Conservation (phyloP, 2,113 vertebrate genomes). For the Centropus bengalensis region DNA sequence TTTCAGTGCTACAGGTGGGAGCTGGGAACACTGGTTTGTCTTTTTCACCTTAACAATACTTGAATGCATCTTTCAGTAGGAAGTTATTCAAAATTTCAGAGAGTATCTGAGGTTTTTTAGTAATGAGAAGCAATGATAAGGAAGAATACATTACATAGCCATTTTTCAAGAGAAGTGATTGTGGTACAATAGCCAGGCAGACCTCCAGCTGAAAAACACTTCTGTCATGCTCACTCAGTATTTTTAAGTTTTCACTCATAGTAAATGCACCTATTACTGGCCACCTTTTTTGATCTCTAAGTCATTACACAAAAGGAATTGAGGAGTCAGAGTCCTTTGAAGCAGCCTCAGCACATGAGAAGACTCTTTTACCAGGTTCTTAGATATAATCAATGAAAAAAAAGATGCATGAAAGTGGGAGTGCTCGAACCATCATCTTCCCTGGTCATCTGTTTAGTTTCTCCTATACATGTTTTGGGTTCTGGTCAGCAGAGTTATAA, state of each 20-base stretch:
- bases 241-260: neutral
- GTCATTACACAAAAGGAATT: neutral
- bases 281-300: neutral
- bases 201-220: neutral
- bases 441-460: neutral
- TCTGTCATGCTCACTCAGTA: neutral
- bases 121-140: neutral
- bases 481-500: neutral
- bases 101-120: neutral
- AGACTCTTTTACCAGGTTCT: neutral
- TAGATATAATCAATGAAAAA: neutral
- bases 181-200: neutral
- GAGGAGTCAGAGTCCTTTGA: neutral
- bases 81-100: neutral
- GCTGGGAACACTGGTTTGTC: neutral
- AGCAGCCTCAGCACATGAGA: neutral
- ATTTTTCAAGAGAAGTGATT: neutral
- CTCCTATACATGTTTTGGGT: neutral
- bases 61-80: neutral
- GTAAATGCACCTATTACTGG: neutral
- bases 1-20: slow-evolving; percentile 12
- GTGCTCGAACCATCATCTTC: neutral
- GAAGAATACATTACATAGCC: neutral
- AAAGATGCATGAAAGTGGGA: neutral
- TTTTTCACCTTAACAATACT: neutral